Conservation (phyloP, 2,888 invertebrate genomes). For the Morpho helenor region DNA sequence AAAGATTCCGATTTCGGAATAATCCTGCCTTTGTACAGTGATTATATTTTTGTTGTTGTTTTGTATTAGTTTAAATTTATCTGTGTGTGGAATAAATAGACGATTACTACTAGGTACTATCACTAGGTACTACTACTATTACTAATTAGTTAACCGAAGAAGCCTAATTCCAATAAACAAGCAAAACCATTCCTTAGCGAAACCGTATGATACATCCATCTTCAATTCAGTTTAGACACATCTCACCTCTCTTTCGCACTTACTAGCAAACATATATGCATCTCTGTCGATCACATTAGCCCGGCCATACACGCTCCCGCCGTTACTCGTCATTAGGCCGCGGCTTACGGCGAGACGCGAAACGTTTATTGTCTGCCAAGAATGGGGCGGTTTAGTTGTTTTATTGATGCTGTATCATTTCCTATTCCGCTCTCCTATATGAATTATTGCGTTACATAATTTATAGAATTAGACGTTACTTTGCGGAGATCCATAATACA, state of each 20-base stretch:
- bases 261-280: constrained; percentile 12
- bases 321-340: constrained; percentile 70
- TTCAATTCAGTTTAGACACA: constrained; percentile 31
- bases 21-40: too few species aligned
- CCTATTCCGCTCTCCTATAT: constrained; percentile 17
- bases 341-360: constrained; percentile 45
- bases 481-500: too few species aligned
- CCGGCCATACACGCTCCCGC: constrained; percentile 57
- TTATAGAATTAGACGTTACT: too few species aligned
- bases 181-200: constrained; percentile 8
- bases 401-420: constrained; percentile 53
- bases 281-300: constrained; percentile 51
- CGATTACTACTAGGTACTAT: too few species aligned
- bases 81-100: too few species aligned
- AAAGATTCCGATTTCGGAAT: too few species aligned
- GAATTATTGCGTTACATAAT: constrained; percentile 4
- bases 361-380: constrained; percentile 56
- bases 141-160: too few species aligned
- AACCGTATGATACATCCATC: constrained; percentile 28
- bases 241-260: constrained; percentile 33
- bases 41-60: too few species aligned
- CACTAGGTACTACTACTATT: too few species aligned
- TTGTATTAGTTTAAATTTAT: too few species aligned
- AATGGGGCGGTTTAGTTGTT: constrained; percentile 63
- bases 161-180: constrained; percentile 11